Evolutionary conservation across 2,797 vertebrate species (phyloP).

Genomic region (Hafferia zeledoni): DNA sequence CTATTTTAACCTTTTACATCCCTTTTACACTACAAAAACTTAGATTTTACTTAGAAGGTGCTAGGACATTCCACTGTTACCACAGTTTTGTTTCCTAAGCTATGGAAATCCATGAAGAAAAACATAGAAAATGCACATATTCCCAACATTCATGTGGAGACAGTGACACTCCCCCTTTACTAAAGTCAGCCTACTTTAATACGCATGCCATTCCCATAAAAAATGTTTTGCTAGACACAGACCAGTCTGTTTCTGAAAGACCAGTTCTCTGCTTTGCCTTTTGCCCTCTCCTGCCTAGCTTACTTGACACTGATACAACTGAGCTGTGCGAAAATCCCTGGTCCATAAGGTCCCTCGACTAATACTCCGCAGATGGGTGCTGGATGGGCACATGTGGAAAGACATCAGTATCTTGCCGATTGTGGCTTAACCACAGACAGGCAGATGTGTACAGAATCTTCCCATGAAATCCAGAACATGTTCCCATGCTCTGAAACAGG

Average conservation of each 20-base stretch:
- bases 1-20: not conserved
- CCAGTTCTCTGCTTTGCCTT: not conserved
- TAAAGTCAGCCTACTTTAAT: not conserved
- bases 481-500: not conserved
- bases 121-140: not conserved
- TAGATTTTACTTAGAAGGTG: not conserved
- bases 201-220: not conserved
- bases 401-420: fast-evolving
- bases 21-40: not conserved
- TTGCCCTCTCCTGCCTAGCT: not conserved
- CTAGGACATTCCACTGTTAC: not conserved
- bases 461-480: not conserved
- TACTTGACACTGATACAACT: not conserved
- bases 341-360: not conserved
- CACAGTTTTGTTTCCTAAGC: not conserved
- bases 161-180: fast-evolving
- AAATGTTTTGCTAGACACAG: not conserved
- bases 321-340: not conserved
- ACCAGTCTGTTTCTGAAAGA: not conserved
- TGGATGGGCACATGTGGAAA: not conserved
- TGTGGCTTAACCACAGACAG: not conserved
- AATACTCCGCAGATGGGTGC: not conserved
- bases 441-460: not conserved
- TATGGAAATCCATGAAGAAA: not conserved
- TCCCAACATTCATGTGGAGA: not conserved